Conservation (phyloP, 2,888 invertebrate genomes). For the Microchrysa polita region DNA sequence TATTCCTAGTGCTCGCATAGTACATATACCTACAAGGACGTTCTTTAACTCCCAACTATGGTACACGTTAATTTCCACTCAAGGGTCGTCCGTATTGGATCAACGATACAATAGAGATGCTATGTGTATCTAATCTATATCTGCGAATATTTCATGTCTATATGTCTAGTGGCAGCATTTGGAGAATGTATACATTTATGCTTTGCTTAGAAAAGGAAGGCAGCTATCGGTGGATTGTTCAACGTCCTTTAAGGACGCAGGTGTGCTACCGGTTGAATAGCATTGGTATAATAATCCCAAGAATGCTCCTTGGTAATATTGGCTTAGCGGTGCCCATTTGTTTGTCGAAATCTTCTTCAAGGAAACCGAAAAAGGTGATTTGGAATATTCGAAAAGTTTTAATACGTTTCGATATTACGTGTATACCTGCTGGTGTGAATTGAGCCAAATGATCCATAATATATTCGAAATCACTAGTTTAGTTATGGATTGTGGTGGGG, state of each 20-base stretch:
- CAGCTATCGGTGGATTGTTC: conserved; percentile 14
- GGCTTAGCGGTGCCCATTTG: conserved; percentile 39
- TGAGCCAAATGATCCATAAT: neutral
- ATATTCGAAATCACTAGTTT: too few relatives aligned
- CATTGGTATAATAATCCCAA: conserved; percentile 45
- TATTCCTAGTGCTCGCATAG: neutral
- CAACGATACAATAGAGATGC: neutral
- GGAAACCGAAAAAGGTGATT: conserved; percentile 32
- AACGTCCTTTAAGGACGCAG: conserved; percentile 44
- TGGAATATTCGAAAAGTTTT: conserved; percentile 43
- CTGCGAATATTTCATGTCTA: too few relatives aligned
- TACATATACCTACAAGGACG: neutral
- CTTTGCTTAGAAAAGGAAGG: conserved; percentile 1
- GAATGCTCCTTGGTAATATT: conserved; percentile 42
- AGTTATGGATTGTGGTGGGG: too few relatives aligned
- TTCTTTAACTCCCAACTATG: neutral
- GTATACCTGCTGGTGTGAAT: neutral
- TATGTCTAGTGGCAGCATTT: neutral
- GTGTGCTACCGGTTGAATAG: conserved; percentile 44
- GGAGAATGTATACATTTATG: neutral
- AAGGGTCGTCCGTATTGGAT: neutral
- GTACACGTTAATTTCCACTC: neutral
- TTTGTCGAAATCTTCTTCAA: conserved; percentile 11
- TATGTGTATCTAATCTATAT: neutral
- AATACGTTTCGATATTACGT: conserved; percentile 31